phyloP scores from a whole-genome alignment of 2,888 invertebrate genomes.

The Campoplex nolae region DNA sequence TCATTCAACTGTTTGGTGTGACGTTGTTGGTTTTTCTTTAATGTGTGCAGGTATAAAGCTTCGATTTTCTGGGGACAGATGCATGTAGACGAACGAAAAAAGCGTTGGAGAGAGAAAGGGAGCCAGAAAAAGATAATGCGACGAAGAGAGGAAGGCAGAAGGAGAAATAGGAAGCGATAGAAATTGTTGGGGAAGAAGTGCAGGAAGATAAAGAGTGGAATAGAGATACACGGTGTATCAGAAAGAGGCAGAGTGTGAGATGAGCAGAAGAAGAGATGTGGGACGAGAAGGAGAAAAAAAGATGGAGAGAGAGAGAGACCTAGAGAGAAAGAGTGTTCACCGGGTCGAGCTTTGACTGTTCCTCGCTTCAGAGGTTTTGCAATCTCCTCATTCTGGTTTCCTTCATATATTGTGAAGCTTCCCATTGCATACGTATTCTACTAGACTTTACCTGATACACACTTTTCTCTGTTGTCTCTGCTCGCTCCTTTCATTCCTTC shows the following conservation, averaged over 20 bases:
- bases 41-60: constrained; percentile 13
- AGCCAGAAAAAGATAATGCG: background rate
- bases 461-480: constrained; percentile 1
- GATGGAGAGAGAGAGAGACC: background rate
- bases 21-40: constrained; percentile 10
- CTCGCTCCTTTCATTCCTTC: background rate
- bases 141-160: background rate
- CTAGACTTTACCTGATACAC: constrained; percentile 29
- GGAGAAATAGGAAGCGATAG: background rate
- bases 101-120: background rate
- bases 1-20: constrained; percentile 5
- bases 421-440: background rate
- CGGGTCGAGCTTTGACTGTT: constrained; percentile 53
- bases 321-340: background rate
- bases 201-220: background rate
- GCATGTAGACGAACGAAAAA: background rate
- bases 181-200: background rate
- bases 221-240: background rate
- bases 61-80: constrained; percentile 8
- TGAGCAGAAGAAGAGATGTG: background rate
- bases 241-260: background rate
- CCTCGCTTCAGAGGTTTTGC: constrained; percentile 48
- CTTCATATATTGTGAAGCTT: constrained; percentile 52
- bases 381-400: constrained; percentile 51
- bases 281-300: background rate